phyloP scores from a whole-genome alignment of 2,113 vertebrate species.

The Mungos mungo region DNA sequence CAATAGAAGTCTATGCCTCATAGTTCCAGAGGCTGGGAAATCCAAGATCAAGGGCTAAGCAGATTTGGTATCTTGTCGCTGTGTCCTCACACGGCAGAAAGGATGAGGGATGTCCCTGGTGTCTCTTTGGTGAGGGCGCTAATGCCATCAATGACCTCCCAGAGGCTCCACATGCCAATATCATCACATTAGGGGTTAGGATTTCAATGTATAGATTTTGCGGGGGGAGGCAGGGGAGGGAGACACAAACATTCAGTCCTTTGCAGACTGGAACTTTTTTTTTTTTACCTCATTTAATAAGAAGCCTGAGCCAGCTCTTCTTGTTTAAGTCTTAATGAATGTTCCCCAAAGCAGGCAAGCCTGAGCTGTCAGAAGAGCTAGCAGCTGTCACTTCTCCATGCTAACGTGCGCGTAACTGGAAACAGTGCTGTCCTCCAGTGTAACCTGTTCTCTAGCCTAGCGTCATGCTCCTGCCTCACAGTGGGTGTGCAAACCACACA shows the following conservation, averaged over 20 bases:
- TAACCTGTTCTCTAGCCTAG: background rate
- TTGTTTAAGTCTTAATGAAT: background rate
- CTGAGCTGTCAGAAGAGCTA: background rate
- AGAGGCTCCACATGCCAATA: background rate
- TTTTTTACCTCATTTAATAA: background rate
- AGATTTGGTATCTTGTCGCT: background rate
- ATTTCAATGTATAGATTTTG: background rate
- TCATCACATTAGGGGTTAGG: background rate
- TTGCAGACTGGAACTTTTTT: background rate
- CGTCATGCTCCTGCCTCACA: background rate
- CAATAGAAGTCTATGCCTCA: background rate
- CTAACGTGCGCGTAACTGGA: background rate
- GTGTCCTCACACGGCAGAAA: rapidly evolving
- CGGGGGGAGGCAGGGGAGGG: no score
- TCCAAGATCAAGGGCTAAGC: background rate
- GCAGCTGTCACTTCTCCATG: background rate
- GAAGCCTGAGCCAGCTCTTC: background rate
- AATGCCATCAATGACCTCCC: background rate
- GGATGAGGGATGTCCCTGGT: background rate
- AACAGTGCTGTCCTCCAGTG: no score
- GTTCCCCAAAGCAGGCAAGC: background rate
- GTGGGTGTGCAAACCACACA: background rate
- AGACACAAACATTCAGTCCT: background rate
- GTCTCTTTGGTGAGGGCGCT: background rate
- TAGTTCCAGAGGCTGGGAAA: background rate